Evolutionary conservation across 1,140 invertebrate species (phyloP).

Genomic region (Chlorops oryzae): DNA sequence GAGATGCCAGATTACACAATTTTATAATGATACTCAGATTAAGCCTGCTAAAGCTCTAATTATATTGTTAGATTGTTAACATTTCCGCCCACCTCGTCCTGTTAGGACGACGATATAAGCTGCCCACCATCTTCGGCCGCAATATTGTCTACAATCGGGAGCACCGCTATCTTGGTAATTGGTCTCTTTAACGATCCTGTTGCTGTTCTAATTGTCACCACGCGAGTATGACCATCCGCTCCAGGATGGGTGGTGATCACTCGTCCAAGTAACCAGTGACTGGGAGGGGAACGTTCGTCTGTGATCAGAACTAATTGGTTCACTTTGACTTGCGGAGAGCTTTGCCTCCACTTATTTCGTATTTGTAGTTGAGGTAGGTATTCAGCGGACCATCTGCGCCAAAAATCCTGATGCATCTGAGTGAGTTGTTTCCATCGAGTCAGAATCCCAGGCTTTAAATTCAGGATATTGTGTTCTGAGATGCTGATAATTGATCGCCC

Average conservation of each 20-base stretch:
- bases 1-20: too few relatives aligned
- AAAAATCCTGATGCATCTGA: slow-evolving; percentile 2
- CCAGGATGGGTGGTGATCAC: slow-evolving; percentile 29
- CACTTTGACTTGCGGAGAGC: slow-evolving; percentile 5
- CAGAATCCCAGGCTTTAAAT: not conserved
- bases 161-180: not conserved
- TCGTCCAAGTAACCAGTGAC: slow-evolving; percentile 37
- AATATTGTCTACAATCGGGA: too few relatives aligned
- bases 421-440: not conserved
- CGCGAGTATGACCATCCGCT: slow-evolving; percentile 25
- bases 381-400: not conserved
- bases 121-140: too few relatives aligned
- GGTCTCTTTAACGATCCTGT: not conserved
- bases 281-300: slow-evolving; percentile 26
- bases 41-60: too few relatives aligned
- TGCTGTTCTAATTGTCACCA: slow-evolving; percentile 21
- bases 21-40: too few relatives aligned
- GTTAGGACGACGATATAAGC: too few relatives aligned
- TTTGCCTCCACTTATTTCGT: not conserved
- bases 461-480: slow-evolving; percentile 15
- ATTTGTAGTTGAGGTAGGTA: slow-evolving; percentile 1
- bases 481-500: slow-evolving; percentile 25
- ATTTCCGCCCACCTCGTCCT: too few relatives aligned
- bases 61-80: too few relatives aligned
- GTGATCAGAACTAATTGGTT: slow-evolving; percentile 27